Conservation (phyloP, 2,113 vertebrate species). For the Chrysemys picta region DNA sequence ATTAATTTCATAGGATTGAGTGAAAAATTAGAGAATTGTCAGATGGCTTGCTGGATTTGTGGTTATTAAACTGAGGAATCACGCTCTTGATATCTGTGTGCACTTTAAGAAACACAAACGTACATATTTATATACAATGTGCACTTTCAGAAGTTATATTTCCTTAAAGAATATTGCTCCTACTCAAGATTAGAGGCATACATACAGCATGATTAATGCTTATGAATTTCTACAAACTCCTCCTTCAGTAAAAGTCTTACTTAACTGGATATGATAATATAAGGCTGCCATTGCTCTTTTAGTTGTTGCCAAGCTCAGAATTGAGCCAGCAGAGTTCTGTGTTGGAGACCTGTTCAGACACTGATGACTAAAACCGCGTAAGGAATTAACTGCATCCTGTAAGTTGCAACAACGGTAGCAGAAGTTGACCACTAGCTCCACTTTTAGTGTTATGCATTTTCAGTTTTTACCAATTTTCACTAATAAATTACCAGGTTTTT, state of each 20-base stretch:
- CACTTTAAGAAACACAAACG: background rate
- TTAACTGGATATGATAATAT: too few species aligned
- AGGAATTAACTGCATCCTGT: background rate
- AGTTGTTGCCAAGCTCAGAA: background rate
- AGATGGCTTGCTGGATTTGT: background rate
- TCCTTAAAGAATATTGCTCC: background rate
- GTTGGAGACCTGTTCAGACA: background rate
- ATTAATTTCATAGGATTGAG: background rate
- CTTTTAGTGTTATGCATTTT: too few species aligned
- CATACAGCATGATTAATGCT: background rate
- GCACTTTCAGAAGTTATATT: background rate
- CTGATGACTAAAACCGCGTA: background rate
- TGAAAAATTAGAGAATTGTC: background rate
- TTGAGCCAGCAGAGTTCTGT: background rate
- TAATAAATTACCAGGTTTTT: too few species aligned
- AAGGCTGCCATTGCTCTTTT: background rate
- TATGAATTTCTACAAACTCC: background rate
- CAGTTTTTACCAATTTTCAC: too few species aligned
- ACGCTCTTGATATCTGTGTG: background rate
- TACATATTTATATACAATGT: background rate
- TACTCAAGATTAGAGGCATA: background rate
- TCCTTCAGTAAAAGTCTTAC: background rate
- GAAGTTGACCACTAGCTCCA: background rate
- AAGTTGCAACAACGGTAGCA: background rate
- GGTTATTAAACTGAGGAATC: slow-evolving; percentile 12